Evolutionary conservation across 2,797 vertebrate species (phyloP), one percentile per base, ranked within the genome.

Genomic region (Sitta carolinensis): DNA sequence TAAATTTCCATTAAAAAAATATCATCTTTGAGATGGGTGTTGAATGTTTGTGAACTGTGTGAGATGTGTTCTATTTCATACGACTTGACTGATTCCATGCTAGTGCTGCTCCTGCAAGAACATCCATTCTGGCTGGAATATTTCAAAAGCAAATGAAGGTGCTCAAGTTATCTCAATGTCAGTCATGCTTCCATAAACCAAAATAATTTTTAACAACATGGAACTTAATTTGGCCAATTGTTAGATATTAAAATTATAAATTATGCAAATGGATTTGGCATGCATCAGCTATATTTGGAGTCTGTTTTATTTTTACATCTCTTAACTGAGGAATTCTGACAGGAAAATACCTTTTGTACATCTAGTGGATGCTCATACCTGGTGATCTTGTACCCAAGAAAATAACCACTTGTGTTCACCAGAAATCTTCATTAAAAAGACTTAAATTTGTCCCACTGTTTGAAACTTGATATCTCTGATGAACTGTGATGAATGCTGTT

Each of bases 401-500:
- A 66, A 92, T 76, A 89, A 77, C 86, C 64, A 21, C 11, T 78
- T 43, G 3, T 43, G 43, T 94, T 91, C 59, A 63, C 38, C 87
- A 86, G 85, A 94, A 94, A 82, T 34, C 63, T 51, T 97, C 61
- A 85, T 96, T 97, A 68, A 95, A 62, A 63, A 93, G 93, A 68
- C 74, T 88, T 94, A 55, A 91, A 88, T 95, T 67, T 79, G 36
- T 64, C 74, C 55, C 50, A 58, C 89, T 94, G 62, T 94, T 87
- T 96, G 89, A 76, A 95, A 80, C 36, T 84, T 94, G 76, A 95
- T 81, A 59, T 84, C 51, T 27, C 57, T 8, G 23, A 38, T 88
- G 69, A 77, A 90, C 91, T 83, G 79, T 96, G 95, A 97, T 95
- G 64, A 95, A 97, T 95, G 76, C 30, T 82, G 50, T 94, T 87